These are phyloP conservation scores for Callithrix jacchus DNA, from an alignment of 2,113 vertebrate species.

Conservation along the genomic window DNA sequence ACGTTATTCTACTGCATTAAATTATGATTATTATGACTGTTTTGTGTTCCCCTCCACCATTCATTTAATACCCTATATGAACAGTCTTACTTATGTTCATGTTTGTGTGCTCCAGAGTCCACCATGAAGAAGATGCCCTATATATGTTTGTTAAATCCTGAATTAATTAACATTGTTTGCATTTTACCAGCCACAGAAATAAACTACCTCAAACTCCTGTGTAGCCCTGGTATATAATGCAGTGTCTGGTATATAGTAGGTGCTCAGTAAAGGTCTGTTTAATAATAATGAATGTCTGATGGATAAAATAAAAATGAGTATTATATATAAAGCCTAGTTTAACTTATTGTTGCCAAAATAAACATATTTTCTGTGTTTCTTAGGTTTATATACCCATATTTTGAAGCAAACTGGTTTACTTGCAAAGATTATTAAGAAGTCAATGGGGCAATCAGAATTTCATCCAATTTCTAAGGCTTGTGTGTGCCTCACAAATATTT, in stretches of 20 bases:
- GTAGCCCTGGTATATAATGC: neutral
- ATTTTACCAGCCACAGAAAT: slow-evolving; percentile 5
- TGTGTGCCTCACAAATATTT: neutral
- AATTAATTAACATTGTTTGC: slow-evolving; percentile 13
- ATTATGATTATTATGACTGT: neutral
- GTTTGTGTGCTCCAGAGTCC: neutral
- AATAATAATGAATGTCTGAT: neutral
- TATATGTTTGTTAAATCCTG: neutral
- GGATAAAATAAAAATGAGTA: slow-evolving; percentile 27
- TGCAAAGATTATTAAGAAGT: neutral
- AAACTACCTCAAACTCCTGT: neutral
- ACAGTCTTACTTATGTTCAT: neutral
- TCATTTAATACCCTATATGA: neutral
- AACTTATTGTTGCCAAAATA: neutral
- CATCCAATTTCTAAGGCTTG: slow-evolving; percentile 4
- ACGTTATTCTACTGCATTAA: neutral
- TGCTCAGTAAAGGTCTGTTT: neutral
- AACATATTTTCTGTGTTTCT: neutral
- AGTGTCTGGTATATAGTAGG: neutral
- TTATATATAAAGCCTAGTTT: neutral
- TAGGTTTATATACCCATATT: neutral
- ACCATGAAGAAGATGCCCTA: neutral
- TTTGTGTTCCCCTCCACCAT: neutral
- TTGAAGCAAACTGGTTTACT: neutral
- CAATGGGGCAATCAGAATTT: neutral